Base-by-base conservation (phyloP, 53 echinoderm and acorn worm genomes). In the Paracentrotus lividus region DNA sequence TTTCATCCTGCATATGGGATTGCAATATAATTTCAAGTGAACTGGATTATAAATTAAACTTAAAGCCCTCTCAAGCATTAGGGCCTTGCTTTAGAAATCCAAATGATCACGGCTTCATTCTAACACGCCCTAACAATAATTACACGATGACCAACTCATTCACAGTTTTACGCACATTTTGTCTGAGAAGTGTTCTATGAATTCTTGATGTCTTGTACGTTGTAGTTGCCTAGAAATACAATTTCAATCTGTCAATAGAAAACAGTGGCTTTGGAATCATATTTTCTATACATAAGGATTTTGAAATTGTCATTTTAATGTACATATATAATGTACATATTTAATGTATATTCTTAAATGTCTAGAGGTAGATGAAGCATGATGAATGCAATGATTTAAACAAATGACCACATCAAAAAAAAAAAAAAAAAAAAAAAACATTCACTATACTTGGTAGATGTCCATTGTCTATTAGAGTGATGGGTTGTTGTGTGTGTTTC, bases 401-500 rank as follows among this genome's bases (percentile, higher is more conserved):
- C n/a, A n/a, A n/a, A n/a, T n/a, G n/a, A n/a, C n/a, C n/a, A n/a
- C n/a, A n/a, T n/a, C n/a, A 76, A 36, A 76, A 18, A 68, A 10
- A n/a, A 2, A 42, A 76, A 18, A 13, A 20, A 40, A 42, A 42
- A 76, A 4, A 34, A 38, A 38, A 20, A 16, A 75, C 13, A 36
- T 4, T 76, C 20, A 36, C 42, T 40, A 8, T 76, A 76, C 21
- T 16, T 76, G 36, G 42, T 15, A 76, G 76, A 40, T 76, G 7
- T 16, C 21, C 38, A 29, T 49, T 49, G 52, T 85, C 85, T 52
- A 85, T 49, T 49, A 10, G 56, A 86, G 55, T 86, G 86, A 34
- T 86, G 86, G 56, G 86, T 54, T 55, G 56, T 14, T 86, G 86
- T 86, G 86, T 86, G 81, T n/a, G 23, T n/a, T n/a, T 33, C 86